Base-by-base conservation (phyloP, 2,113 vertebrate genomes). In the Gymnogyps californianus region DNA sequence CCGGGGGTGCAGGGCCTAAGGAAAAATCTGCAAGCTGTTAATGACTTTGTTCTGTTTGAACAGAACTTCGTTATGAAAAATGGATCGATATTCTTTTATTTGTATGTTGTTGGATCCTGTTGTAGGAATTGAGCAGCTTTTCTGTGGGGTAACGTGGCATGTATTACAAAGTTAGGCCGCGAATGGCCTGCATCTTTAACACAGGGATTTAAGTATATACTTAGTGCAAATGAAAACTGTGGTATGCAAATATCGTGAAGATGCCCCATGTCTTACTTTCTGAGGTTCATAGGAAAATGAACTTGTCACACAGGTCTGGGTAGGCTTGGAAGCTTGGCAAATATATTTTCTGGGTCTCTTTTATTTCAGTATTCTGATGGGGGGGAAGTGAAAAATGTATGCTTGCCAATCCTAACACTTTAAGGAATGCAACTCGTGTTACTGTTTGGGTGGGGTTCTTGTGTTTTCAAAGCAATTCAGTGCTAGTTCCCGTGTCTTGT, bases 101-200 rank as follows among this genome's bases (percentile, higher is more conserved):
- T 54, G 32, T 87, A 5, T 79, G 62, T 34, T 67, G 47, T 44
- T 69, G 70, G 61, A 22, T 40, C 57, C 44, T 67, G 0, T 24
- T n/a, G 44, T 28, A 52, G 55, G 26, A 18, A 13, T 65, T 46
- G 46, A 94, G 61, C 42, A 34, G 80, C 25, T 52, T 72, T 74
- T 61, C 42, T 10, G 7, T 52, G 38, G 9, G 46, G 28, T 40
- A 6, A 8, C 2, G 61, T 1, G 2, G 10, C 1, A 1, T 11
- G 16, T 67, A 8, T 83, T 29, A 28, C 31, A 3, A 34, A 31
- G 61, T 21, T 75, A 87, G 96, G 90, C 87, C 10, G 1, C 10
- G 5, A n/a, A 38, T 13, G 66, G 83, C 78, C 84, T 64, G 16
- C 16, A 5, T 34, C 19, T 62, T 19, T 71, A 38, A 78, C 17